Evolutionary conservation across 2,888 invertebrate species (phyloP).

Genomic region (Athripsodes cinereus): DNA sequence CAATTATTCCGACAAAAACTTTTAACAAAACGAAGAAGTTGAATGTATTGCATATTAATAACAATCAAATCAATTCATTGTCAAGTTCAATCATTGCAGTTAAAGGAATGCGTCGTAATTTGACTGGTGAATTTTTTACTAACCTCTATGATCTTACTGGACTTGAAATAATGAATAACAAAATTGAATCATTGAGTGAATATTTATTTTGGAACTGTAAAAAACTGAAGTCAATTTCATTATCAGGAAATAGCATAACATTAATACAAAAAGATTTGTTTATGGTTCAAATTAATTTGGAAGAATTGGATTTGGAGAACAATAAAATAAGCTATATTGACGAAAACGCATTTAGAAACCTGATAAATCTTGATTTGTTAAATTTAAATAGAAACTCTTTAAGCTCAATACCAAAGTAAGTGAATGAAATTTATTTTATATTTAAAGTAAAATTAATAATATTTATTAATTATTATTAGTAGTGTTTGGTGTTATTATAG

Average conservation of each 20-base stretch:
- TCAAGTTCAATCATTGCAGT: slow-evolving; percentile 55
- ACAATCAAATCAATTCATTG: slow-evolving; percentile 48
- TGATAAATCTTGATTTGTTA: slow-evolving; percentile 51
- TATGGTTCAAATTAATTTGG: slow-evolving; percentile 55
- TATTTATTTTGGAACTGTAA: slow-evolving; percentile 57
- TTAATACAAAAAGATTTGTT: slow-evolving; percentile 57
- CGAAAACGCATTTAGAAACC: slow-evolving; percentile 52
- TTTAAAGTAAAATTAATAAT: no score
- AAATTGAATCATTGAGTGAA: slow-evolving; percentile 52
- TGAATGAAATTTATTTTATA: no score
- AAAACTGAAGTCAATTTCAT: slow-evolving; percentile 52
- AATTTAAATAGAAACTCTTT: slow-evolving; percentile 61
- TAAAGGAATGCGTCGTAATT: slow-evolving; percentile 48
- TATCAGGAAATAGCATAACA: slow-evolving; percentile 53
- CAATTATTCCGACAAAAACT: no score
- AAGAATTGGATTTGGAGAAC: slow-evolving; percentile 56
- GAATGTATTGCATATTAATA: slow-evolving; percentile 57
- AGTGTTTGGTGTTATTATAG: no score
- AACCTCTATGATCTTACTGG: slow-evolving; percentile 51
- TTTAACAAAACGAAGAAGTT: slow-evolving; percentile 56
- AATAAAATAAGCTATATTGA: slow-evolving; percentile 58
- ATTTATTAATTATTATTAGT: no score
- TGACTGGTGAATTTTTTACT: slow-evolving; percentile 56
- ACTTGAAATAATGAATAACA: slow-evolving; percentile 52
- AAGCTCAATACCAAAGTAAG: slow-evolving; percentile 52